A percentile compares a stretch with the other conserved stretches of the same genome.
phyloP scores from a whole-genome alignment of 2,113 vertebrate genomes.

The Potamarius usumacintae region DNA sequence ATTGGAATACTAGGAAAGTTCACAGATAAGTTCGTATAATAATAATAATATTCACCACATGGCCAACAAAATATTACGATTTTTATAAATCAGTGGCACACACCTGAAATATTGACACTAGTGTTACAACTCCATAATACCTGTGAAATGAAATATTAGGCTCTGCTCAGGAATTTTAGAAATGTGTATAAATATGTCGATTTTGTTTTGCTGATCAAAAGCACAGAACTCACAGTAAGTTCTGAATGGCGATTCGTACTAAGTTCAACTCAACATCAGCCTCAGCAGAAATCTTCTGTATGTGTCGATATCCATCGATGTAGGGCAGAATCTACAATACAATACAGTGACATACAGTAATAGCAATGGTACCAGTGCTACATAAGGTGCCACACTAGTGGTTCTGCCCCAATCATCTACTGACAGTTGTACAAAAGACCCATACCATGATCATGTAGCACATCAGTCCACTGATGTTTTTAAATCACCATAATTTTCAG shows the following conservation, averaged over 20 bases:
- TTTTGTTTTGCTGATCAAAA: background rate
- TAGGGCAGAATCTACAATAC: conserved; percentile 85
- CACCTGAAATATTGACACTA: conserved; percentile 97
- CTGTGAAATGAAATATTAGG: conserved; percentile 65
- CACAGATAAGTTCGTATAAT: background rate
- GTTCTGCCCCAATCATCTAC: background rate
- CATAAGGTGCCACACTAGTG: background rate
- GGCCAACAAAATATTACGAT: background rate
- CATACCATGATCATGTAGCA: background rate
- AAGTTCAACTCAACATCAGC: conserved; percentile 95
- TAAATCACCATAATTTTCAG: background rate
- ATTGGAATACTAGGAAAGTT: conserved; percentile 85
- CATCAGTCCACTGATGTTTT: background rate
- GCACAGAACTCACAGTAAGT: conserved; percentile 83
- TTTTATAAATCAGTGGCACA: conserved; percentile 14
- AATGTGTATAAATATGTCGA: background rate
- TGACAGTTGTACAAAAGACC: background rate
- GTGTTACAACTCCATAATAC: conserved; percentile 90
- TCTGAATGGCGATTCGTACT: conserved; percentile 95
- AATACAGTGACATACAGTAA: background rate
- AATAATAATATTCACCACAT: background rate
- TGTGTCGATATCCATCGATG: conserved; percentile 93
- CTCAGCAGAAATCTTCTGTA: conserved; percentile 96
- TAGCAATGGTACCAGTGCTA: background rate
- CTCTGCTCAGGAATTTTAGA: background rate